phyloP scores from a whole-genome alignment of 2,888 invertebrate species.

The Cryptocephalus primarius region DNA sequence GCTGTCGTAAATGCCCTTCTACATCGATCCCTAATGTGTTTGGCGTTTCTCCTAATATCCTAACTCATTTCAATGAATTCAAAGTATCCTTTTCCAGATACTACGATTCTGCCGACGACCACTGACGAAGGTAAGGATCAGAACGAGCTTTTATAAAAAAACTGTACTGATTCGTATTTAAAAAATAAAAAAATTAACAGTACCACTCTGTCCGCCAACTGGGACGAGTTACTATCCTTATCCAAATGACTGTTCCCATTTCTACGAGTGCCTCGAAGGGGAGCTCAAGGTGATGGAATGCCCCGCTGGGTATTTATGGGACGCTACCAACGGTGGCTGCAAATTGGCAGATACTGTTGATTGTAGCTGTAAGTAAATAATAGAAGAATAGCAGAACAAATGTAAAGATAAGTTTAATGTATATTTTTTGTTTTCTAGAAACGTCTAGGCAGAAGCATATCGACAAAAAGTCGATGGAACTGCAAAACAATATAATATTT shows the following conservation, averaged over 20 bases:
- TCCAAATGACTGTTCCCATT: slow-evolving; percentile 7
- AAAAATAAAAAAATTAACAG: neutral
- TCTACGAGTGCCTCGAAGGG: slow-evolving; percentile 8
- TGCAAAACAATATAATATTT: too few relatives aligned
- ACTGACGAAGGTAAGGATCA: neutral
- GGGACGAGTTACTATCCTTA: slow-evolving; percentile 1
- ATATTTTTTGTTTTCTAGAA: too few relatives aligned
- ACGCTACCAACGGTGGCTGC: slow-evolving; percentile 3
- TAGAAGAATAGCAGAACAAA: neutral
- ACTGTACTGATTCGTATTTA: slow-evolving; percentile 3
- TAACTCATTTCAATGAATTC: too few relatives aligned
- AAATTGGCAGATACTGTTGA: slow-evolving; percentile 6
- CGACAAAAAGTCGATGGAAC: too few relatives aligned
- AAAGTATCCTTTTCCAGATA: neutral
- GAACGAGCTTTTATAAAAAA: too few relatives aligned
- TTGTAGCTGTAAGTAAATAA: slow-evolving; percentile 2
- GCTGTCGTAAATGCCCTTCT: too few relatives aligned
- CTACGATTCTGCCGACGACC: neutral
- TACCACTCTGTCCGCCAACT: slow-evolving; percentile 7
- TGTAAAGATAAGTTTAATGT: too few relatives aligned
- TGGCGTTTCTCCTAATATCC: too few relatives aligned
- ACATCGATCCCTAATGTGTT: too few relatives aligned
- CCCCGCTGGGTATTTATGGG: slow-evolving; percentile 7
- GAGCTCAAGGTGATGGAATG: slow-evolving; percentile 4
- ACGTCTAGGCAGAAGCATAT: too few relatives aligned